Conservation (phyloP, 2,113 vertebrate species). For the Isichthys henryi region DNA sequence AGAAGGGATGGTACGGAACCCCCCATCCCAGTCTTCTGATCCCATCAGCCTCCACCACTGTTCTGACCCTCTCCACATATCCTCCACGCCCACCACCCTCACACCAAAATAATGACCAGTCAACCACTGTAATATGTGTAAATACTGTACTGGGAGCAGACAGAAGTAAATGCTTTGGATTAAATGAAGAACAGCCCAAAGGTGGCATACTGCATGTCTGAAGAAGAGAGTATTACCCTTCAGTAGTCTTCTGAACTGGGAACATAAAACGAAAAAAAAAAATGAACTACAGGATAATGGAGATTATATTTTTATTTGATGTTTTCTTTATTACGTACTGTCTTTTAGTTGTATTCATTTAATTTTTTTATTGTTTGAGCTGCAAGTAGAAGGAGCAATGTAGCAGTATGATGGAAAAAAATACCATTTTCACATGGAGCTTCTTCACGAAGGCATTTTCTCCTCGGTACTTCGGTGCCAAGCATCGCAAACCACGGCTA, state of each 20-base stretch:
- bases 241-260: conserved; percentile 62
- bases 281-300: conserved; percentile 32
- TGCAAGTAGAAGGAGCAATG: conserved; percentile 52
- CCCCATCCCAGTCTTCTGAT: conserved; percentile 46
- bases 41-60: conserved; percentile 44
- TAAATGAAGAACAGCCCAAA: conserved; percentile 64
- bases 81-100: conserved; percentile 26
- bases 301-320: conserved; percentile 45
- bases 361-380: conserved; percentile 33
- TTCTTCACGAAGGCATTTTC: background rate
- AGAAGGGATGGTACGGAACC: conserved; percentile 41
- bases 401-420: conserved; percentile 64
- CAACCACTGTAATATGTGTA: conserved; percentile 71
- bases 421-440: conserved; percentile 61
- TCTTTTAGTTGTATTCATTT: conserved; percentile 20
- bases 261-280: conserved; percentile 41
- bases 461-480: conserved; percentile 56
- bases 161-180: conserved; percentile 70
- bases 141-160: conserved; percentile 60
- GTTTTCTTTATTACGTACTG: conserved; percentile 27
- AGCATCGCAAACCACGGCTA: conserved; percentile 60
- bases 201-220: conserved; percentile 84
- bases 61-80: conserved; percentile 11
- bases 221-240: conserved; percentile 69
- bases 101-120: conserved; percentile 27